Evolutionary conservation across 2,797 vertebrate genomes (phyloP), one percentile per base, ranked within the genome.

Genomic region (Smutsia temminckii): DNA sequence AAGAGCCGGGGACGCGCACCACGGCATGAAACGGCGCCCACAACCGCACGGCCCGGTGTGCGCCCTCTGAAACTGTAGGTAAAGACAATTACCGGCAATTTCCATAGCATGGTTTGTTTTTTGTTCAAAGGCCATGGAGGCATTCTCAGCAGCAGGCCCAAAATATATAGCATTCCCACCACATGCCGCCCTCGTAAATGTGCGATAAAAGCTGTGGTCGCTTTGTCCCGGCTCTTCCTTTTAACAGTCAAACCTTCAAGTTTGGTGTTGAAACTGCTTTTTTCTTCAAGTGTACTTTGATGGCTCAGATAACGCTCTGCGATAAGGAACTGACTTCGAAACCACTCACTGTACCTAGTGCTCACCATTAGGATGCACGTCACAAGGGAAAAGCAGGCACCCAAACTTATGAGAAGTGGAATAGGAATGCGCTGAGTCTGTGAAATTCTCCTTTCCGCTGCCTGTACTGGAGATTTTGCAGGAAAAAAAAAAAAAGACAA

Each of bases 51-150:
- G 83, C 94, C 94, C 46, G 79, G 89, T 97, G 95, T 94, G 95
- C 98, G 96, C 97, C 75, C 97, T 98, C 97, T 96, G 97, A 98
- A 98, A 98, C 92, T 51, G 51, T 96, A 97, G 97, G 98, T 97
- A 97, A 98, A 98, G 97, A 97, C 98, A 97, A 98, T 97, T 97
- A 98, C 98, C 96, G 98, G 96, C 97, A 98, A 97, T 98, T 98
- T 98, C 97, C 97, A 97, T 68, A 84, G 90, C 94, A 66, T n/a
- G 96, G 97, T 96, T 98, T 98, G 98, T 98, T 96, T 98, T 98
- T 97, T 97, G 95, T 97, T 98, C 98, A 97, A 92, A 96, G 96
- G 85, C 95, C 89, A 69, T 40, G 71, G 86, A 93, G 95, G 94
- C 89, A 86, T 97, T 97, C 95, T 97, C 95, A 96, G 95, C 96